Conservation (phyloP, 1,140 invertebrate species). For the Pissodes strobi region DNA sequence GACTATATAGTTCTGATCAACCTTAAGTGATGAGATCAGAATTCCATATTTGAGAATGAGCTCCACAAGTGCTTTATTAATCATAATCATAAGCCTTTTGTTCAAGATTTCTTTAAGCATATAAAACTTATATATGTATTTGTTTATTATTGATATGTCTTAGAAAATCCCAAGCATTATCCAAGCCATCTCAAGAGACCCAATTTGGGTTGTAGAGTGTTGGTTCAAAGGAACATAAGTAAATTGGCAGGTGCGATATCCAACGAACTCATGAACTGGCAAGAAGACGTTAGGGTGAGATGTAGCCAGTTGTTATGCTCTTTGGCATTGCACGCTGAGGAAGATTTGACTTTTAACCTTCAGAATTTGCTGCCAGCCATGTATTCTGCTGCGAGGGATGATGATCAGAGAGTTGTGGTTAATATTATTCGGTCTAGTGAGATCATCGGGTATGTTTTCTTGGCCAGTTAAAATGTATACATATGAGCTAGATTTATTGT, state of each 20-base stretch:
- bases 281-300: slow-evolving; percentile 69
- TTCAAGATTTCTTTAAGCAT: no score
- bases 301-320: slow-evolving; percentile 73
- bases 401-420: slow-evolving; percentile 63
- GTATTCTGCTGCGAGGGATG: slow-evolving; percentile 64
- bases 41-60: no score
- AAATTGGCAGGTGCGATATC: slow-evolving; percentile 69
- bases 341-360: slow-evolving; percentile 68
- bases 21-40: no score
- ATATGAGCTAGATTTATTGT: no score
- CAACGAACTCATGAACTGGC: slow-evolving; percentile 75
- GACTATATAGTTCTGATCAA: no score
- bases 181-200: slow-evolving; percentile 65
- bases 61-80: no score
- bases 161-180: no score
- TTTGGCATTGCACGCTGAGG: slow-evolving; percentile 71
- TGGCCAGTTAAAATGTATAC: no score
- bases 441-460: slow-evolving; percentile 33
- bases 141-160: no score
- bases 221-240: slow-evolving; percentile 70
- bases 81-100: no score
- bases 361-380: slow-evolving; percentile 64
- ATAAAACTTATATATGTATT: no score
- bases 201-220: slow-evolving; percentile 73
- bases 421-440: slow-evolving; percentile 58